A percentile compares a stretch with the other conserved stretches of the same genome.
phyloP scores from a whole-genome alignment of 2,113 vertebrate species.

The Ariopsis seemanni region DNA sequence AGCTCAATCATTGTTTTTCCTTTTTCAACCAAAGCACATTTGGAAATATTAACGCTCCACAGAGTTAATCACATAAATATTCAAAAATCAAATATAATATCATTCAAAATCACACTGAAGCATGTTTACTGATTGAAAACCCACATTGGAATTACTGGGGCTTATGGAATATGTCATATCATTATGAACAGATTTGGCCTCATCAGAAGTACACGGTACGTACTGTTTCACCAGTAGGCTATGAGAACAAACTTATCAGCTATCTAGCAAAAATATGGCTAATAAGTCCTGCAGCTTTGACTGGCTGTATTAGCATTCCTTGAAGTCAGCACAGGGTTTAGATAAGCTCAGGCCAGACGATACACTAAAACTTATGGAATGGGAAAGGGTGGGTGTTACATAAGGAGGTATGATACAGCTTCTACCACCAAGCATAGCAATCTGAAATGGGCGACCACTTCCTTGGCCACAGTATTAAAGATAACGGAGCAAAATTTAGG shows the following conservation, averaged over 20 bases:
- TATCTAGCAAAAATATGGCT: background rate
- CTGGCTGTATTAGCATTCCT: background rate
- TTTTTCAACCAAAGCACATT: background rate
- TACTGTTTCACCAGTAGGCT: background rate
- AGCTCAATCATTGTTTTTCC: background rate
- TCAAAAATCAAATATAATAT: background rate
- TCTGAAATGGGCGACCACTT: background rate
- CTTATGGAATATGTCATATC: background rate
- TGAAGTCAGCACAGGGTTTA: background rate
- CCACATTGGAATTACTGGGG: background rate
- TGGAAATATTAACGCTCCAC: background rate
- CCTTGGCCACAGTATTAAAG: background rate
- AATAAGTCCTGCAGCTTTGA: background rate
- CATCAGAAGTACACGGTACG: background rate
- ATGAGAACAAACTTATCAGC: background rate
- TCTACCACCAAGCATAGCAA: background rate
- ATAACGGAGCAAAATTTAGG: background rate
- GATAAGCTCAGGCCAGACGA: background rate
- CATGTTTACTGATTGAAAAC: background rate
- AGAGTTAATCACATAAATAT: background rate
- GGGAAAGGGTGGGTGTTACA: background rate
- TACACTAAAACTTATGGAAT: background rate
- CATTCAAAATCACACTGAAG: background rate
- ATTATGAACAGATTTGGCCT: background rate
- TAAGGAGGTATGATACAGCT: background rate